phyloP scores from a whole-genome alignment of 2,797 vertebrate species.

The Pseudochirops corinnae region DNA sequence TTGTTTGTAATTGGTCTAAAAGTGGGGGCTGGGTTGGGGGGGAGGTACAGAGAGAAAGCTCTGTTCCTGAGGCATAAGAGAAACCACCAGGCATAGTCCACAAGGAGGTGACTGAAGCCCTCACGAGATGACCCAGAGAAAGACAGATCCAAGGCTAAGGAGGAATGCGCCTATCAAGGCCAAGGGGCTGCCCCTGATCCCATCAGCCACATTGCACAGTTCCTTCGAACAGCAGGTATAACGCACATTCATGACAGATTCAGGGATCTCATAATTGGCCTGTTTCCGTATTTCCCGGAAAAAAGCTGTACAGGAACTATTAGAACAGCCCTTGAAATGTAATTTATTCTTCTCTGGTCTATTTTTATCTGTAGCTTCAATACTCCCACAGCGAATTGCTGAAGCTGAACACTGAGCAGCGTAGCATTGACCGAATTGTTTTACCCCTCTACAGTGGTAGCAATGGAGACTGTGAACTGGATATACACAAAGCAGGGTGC shows the following conservation, averaged over 20 bases:
- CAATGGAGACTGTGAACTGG: too few species aligned
- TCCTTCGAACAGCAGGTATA: background rate
- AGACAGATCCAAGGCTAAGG: background rate
- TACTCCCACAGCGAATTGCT: too few species aligned
- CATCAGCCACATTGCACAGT: background rate
- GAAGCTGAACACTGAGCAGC: too few species aligned
- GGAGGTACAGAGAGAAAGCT: background rate
- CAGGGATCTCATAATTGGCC: background rate
- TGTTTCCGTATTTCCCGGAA: background rate
- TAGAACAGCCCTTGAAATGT: background rate
- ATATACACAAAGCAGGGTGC: too few species aligned
- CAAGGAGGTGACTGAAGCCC: background rate
- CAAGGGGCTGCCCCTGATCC: background rate
- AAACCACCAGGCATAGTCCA: background rate
- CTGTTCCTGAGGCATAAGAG: background rate
- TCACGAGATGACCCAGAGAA: background rate
- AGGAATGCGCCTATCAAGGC: background rate
- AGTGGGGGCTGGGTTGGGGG: background rate
- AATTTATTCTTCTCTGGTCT: background rate
- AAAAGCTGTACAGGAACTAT: background rate
- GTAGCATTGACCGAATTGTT: too few species aligned
- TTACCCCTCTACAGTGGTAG: too few species aligned
- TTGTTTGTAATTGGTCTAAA: background rate
- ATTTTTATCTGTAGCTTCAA: too few species aligned
- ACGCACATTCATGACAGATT: background rate